These are phyloP conservation scores for Uloborus diversus DNA, from an alignment of 1,140 invertebrate genomes.

Conservation along the genomic window DNA sequence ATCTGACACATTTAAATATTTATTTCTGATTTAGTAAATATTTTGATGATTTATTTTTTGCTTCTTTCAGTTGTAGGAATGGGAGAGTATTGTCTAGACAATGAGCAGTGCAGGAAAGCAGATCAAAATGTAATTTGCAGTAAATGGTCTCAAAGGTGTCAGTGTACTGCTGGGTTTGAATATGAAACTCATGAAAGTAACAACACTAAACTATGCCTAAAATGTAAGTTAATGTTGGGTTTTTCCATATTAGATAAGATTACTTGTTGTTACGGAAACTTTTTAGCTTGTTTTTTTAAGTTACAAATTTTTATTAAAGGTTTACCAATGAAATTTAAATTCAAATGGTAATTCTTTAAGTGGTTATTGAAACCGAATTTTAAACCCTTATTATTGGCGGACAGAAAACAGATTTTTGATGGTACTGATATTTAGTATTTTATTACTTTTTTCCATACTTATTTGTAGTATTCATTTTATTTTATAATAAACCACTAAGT, in stretches of 20 bases:
- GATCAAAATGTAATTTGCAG: conserved; percentile 49
- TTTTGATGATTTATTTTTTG: not conserved
- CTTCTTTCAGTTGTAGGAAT: conserved; percentile 37
- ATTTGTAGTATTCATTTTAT: too few species aligned
- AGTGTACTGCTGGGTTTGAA: conserved; percentile 41
- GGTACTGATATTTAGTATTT: too few species aligned
- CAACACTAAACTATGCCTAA: conserved; percentile 35
- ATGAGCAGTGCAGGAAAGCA: conserved; percentile 38
- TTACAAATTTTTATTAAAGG: not conserved
- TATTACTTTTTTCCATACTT: too few species aligned
- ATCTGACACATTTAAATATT: too few species aligned
- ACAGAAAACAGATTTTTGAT: too few species aligned
- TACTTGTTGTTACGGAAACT: not conserved
- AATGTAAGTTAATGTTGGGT: conserved; percentile 16
- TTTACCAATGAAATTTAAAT: not conserved
- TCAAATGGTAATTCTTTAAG: not conserved
- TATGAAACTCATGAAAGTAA: conserved; percentile 33
- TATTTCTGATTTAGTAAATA: too few species aligned
- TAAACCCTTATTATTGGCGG: too few species aligned
- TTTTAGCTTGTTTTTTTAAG: not conserved
- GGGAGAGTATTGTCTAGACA: conserved; percentile 41
- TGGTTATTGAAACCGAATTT: too few species aligned
- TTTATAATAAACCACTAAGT: too few species aligned
- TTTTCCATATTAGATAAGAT: not conserved
- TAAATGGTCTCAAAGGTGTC: conserved; percentile 48